phyloP scores from a whole-genome alignment of 2,113 vertebrate species.

The Phainopepla nitens region DNA sequence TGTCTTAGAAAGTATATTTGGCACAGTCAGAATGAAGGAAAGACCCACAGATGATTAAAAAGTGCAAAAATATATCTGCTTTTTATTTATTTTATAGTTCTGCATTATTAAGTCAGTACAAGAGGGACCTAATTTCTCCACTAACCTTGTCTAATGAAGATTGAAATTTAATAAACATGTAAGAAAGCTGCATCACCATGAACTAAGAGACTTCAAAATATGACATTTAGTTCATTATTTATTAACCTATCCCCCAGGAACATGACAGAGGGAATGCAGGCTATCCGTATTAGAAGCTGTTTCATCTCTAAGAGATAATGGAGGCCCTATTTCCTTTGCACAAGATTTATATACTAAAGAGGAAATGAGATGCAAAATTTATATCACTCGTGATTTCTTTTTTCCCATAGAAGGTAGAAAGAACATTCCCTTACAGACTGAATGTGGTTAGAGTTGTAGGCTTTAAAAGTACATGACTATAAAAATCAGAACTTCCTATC shows the following conservation, averaged over 20 bases:
- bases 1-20: neutral
- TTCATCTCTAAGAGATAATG: constrained; percentile 56
- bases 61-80: neutral
- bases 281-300: constrained; percentile 36
- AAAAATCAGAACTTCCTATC: neutral
- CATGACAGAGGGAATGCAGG: constrained; percentile 36
- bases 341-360: constrained; percentile 46
- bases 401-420: neutral
- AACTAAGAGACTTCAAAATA: constrained; percentile 64
- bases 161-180: constrained; percentile 60
- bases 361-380: constrained; percentile 56
- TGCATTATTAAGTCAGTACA: neutral
- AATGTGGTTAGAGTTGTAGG: neutral
- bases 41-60: neutral
- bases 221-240: constrained; percentile 64
- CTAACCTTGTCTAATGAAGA: constrained; percentile 51
- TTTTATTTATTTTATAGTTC: constrained; percentile 27
- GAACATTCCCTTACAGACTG: neutral
- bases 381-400: neutral
- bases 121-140: constrained; percentile 39
- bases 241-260: constrained; percentile 53
- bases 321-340: constrained; percentile 38
- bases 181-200: constrained; percentile 18
- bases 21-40: neutral
- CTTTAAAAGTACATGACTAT: neutral